Evolutionary conservation across 2,888 invertebrate genomes (phyloP).

Genomic region (Thymelicus lineola): DNA sequence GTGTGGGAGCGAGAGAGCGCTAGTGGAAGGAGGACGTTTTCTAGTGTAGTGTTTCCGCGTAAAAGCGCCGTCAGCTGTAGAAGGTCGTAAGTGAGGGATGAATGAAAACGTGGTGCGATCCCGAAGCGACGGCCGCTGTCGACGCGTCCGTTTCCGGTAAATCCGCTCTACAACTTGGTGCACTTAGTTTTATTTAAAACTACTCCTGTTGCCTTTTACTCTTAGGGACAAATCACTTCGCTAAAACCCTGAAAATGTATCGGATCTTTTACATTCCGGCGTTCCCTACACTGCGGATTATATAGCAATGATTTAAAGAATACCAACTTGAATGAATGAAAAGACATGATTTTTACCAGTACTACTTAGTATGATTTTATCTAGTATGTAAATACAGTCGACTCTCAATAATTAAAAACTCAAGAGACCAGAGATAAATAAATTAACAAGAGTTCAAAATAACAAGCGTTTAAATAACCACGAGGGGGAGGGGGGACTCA

Average conservation of each 20-base stretch:
- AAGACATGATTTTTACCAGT: too few relatives aligned
- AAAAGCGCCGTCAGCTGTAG: conserved; percentile 60
- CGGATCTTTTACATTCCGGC: conserved; percentile 16
- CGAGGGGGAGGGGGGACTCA: too few relatives aligned
- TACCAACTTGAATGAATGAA: too few relatives aligned
- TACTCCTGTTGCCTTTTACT: conserved; percentile 46
- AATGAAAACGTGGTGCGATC: conserved; percentile 84
- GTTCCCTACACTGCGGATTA: conserved; percentile 16
- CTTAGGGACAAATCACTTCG: conserved; percentile 29
- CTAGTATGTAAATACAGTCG: too few relatives aligned
- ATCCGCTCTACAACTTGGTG: conserved; percentile 80
- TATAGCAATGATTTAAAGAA: conserved; percentile 8
- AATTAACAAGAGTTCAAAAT: too few relatives aligned
- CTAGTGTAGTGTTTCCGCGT: conserved; percentile 80
- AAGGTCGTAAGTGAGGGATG: conserved; percentile 78
- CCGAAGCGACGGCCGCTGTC: conserved; percentile 82
- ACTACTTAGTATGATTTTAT: too few relatives aligned
- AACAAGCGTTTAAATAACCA: too few relatives aligned
- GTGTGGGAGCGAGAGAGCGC: conserved; percentile 64
- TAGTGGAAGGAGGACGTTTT: conserved; percentile 67
- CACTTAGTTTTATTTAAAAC: conserved; percentile 76
- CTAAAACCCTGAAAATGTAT: conserved; percentile 31
- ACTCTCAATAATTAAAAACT: too few relatives aligned
- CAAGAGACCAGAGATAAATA: too few relatives aligned
- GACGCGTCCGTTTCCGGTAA: conserved; percentile 82